phyloP scores from a whole-genome alignment of 2,113 vertebrate species.

The Gopherus flavomarginatus region DNA sequence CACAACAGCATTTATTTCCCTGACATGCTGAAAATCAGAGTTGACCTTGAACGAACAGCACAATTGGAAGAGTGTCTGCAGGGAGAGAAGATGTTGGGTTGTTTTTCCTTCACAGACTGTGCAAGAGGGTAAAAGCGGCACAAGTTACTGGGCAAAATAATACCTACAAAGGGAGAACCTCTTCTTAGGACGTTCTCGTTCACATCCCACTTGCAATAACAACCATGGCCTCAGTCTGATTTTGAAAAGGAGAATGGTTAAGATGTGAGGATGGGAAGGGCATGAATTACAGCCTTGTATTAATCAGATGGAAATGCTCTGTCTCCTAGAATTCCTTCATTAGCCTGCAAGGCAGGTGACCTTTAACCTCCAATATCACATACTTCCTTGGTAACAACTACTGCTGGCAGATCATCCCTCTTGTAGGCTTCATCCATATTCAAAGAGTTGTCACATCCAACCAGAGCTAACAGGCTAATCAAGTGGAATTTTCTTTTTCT shows the following conservation, averaged over 20 bases:
- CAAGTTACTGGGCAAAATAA: slow-evolving; percentile 52
- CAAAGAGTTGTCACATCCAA: slow-evolving; percentile 73
- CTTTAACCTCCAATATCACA: slow-evolving; percentile 72
- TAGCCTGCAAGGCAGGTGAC: slow-evolving; percentile 72
- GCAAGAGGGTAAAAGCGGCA: slow-evolving; percentile 45
- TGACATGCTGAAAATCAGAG: slow-evolving; percentile 5
- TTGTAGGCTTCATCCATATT: slow-evolving; percentile 79
- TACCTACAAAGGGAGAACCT: slow-evolving; percentile 21
- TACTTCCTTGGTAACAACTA: slow-evolving; percentile 77
- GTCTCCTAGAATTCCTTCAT: slow-evolving; percentile 76
- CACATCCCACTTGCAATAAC: slow-evolving; percentile 41
- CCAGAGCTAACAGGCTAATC: slow-evolving; percentile 77
- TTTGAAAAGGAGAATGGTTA: slow-evolving; percentile 53
- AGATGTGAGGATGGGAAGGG: slow-evolving; percentile 63
- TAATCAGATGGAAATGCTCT: slow-evolving; percentile 76
- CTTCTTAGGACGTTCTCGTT: slow-evolving; percentile 44
- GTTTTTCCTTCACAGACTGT: slow-evolving; percentile 40
- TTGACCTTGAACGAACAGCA: slow-evolving; percentile 42
- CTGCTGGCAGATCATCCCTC: slow-evolving; percentile 76
- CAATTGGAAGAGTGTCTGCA: slow-evolving; percentile 19
- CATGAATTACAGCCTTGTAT: slow-evolving; percentile 65
- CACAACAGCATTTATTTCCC: not conserved
- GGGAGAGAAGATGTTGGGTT: slow-evolving; percentile 24
- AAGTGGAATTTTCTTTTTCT: slow-evolving; percentile 64
- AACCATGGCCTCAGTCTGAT: slow-evolving; percentile 20